Conservation (phyloP, 2,113 vertebrate genomes). For the Girardinichthys multiradiatus region DNA sequence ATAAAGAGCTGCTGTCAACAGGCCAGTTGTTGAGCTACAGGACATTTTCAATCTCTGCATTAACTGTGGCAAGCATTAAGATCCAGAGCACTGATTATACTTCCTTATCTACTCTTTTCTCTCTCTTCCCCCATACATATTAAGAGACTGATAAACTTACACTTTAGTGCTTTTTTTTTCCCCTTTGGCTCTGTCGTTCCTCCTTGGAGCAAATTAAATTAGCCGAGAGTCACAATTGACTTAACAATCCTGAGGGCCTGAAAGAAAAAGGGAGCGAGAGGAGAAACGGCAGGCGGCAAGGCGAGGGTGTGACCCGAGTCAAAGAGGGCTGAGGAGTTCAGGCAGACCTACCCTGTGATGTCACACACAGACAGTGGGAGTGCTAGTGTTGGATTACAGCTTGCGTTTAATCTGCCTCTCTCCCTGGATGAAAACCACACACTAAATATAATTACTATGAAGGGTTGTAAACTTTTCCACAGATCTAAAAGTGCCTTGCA, state of each 20-base stretch:
- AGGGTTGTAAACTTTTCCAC: constrained; percentile 61
- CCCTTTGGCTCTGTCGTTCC: constrained; percentile 46
- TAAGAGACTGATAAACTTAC: constrained; percentile 69
- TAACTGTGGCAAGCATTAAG: constrained; percentile 65
- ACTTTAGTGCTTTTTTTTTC: constrained; percentile 24
- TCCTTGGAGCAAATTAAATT: constrained; percentile 75
- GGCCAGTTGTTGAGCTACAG: constrained; percentile 33
- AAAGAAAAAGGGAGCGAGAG: constrained; percentile 24
- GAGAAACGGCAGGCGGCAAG: constrained; percentile 24
- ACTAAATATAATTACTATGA: constrained; percentile 67
- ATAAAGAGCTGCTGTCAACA: constrained; percentile 8
- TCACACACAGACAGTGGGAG: constrained; percentile 58
- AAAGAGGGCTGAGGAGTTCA: constrained; percentile 69
- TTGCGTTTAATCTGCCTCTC: constrained; percentile 66
- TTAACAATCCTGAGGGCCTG: constrained; percentile 30
- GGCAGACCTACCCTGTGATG: constrained; percentile 56
- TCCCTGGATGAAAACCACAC: constrained; percentile 58
- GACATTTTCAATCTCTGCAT: constrained; percentile 67
- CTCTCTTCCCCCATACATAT: constrained; percentile 51
- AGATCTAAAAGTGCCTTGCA: constrained; percentile 39
- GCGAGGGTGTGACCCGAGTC: constrained; percentile 62
- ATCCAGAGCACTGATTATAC: constrained; percentile 64
- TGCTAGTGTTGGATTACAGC: constrained; percentile 53
- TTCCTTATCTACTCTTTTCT: constrained; percentile 59
- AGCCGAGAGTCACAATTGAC: constrained; percentile 65